Conservation (phyloP, 2,888 invertebrate genomes). For the Euphydryas editha region DNA sequence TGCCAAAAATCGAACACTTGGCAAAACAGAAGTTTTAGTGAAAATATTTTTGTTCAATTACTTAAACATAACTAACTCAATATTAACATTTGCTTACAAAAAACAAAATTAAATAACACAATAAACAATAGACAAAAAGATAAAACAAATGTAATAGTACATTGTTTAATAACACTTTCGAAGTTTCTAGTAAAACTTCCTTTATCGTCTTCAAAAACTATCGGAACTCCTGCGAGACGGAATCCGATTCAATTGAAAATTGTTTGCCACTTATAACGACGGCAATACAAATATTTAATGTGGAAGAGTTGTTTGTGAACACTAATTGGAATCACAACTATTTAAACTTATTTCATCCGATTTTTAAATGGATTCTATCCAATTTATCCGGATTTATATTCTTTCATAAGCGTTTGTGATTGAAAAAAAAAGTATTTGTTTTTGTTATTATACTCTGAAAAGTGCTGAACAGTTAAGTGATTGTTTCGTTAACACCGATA, state of each 20-base stretch:
- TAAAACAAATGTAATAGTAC: neutral
- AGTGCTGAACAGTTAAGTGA: neutral
- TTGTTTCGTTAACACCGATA: too few species aligned
- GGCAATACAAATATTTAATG: constrained; percentile 13
- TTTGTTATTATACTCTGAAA: neutral
- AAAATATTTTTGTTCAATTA: too few species aligned
- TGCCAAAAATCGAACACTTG: too few species aligned
- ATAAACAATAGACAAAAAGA: neutral
- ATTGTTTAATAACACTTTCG: constrained; percentile 12
- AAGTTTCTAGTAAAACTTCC: constrained; percentile 13
- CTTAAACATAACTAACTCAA: too few species aligned
- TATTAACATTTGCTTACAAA: too few species aligned
- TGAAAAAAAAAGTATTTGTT: constrained; percentile 7
- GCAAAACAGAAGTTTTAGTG: too few species aligned
- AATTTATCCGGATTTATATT: constrained; percentile 15
- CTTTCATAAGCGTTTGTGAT: constrained; percentile 8
- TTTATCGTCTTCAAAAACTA: constrained; percentile 16
- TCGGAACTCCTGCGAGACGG: constrained; percentile 11
- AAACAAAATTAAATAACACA: too few species aligned
- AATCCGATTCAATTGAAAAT: constrained; percentile 13
- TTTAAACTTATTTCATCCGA: constrained; percentile 13
- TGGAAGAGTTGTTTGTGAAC: constrained; percentile 23
- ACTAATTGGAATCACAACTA: constrained; percentile 24
- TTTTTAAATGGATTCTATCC: constrained; percentile 18
- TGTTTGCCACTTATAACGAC: constrained; percentile 16